Conservation (phyloP, 2,797 vertebrate genomes). For the Natrix natrix region DNA sequence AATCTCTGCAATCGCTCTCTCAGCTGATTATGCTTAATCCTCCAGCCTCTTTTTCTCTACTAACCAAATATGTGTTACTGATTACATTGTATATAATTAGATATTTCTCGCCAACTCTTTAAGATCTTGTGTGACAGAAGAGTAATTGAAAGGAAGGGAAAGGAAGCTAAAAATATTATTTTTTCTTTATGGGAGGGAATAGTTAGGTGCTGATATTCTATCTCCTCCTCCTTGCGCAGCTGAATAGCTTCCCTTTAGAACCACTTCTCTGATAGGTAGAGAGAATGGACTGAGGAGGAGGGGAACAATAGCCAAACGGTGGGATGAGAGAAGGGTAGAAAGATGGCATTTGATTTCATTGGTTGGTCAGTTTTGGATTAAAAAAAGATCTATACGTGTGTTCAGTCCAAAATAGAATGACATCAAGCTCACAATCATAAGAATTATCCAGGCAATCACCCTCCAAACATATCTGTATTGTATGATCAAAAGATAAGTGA, state of each 20-base stretch:
- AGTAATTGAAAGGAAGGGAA: background rate
- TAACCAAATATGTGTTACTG: background rate
- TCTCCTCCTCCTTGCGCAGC: background rate
- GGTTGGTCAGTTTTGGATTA: background rate
- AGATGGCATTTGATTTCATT: background rate
- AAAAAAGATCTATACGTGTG: background rate
- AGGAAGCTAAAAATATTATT: background rate
- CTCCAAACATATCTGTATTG: background rate
- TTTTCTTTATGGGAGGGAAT: background rate
- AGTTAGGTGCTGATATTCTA: background rate
- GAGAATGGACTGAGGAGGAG: background rate
- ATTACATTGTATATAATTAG: background rate
- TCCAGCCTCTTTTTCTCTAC: background rate
- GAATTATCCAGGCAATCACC: background rate
- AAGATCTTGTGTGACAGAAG: background rate
- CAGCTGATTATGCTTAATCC: background rate
- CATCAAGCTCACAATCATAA: background rate
- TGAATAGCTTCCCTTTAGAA: background rate
- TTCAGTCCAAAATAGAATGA: background rate
- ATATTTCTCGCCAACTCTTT: background rate
- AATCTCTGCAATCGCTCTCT: background rate
- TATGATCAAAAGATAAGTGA: background rate
- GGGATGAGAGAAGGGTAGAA: background rate
- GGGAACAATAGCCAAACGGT: background rate
- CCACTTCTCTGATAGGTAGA: background rate